A percentile compares a stretch with the other conserved stretches of the same genome.
Conservation (phyloP, 1,140 invertebrate genomes). For the Leptinotarsa undecemlineata region DNA sequence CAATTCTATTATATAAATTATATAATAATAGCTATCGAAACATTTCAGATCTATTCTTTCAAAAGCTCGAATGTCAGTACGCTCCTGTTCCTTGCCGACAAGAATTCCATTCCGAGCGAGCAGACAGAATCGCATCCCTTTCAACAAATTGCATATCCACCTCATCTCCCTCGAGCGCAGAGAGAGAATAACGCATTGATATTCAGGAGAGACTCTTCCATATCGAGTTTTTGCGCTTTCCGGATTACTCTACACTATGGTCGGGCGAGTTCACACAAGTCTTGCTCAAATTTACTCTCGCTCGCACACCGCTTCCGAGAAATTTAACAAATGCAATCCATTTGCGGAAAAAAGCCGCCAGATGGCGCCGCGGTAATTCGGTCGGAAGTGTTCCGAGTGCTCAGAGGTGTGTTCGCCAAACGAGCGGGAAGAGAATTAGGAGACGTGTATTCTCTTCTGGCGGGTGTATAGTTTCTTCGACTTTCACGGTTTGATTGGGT, state of each 20-base stretch:
- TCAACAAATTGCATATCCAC: slow-evolving; percentile 1
- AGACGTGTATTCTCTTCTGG: neutral
- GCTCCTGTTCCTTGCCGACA: neutral
- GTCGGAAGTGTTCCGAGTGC: slow-evolving; percentile 1
- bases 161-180: slow-evolving; percentile 2
- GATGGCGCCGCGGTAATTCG: neutral
- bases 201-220: slow-evolving; percentile 2
- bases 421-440: neutral
- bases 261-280: slow-evolving; percentile 1
- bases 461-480: too few species aligned
- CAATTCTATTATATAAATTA: too few species aligned
- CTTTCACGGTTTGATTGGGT: too few species aligned
- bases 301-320: neutral
- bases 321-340: slow-evolving; percentile 6
- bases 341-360: neutral
- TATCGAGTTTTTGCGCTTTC: slow-evolving; percentile 5
- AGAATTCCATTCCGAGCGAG: neutral
- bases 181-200: slow-evolving; percentile 6
- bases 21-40: too few species aligned
- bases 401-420: neutral
- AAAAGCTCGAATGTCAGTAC: neutral
- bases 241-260: slow-evolving; percentile 2
- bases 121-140: slow-evolving; percentile 1
- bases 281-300: slow-evolving; percentile 3
- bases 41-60: too few species aligned